These are phyloP conservation scores for Neodiprion virginianus DNA, from an alignment of 1,140 invertebrate species.

Conservation along the genomic window DNA sequence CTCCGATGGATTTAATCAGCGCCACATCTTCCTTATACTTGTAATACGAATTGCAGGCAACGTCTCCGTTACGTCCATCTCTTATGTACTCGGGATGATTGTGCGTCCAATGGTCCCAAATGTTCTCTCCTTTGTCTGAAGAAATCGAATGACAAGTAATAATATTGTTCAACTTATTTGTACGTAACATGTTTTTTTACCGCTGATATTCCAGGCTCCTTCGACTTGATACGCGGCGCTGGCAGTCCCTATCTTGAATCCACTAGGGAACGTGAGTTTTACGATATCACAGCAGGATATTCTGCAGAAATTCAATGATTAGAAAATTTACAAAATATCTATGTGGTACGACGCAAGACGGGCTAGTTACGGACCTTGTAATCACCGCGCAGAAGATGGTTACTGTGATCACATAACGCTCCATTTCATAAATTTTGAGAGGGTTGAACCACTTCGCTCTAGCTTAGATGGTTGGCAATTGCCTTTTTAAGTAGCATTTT, in stretches of 20 bases:
- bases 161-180: constrained; percentile 76
- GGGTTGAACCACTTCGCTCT: too few relatives aligned
- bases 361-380: too few relatives aligned
- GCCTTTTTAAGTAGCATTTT: too few relatives aligned
- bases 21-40: constrained; percentile 65
- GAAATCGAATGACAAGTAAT: constrained; percentile 33
- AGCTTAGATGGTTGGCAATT: too few relatives aligned
- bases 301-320: neutral
- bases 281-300: constrained; percentile 7
- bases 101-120: constrained; percentile 70
- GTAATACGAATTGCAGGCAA: constrained; percentile 68
- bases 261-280: neutral
- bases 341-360: neutral
- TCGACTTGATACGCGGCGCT: constrained; percentile 73
- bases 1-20: constrained; percentile 58
- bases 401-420: too few relatives aligned
- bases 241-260: constrained; percentile 58
- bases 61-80: constrained; percentile 63
- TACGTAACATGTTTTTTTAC: constrained; percentile 63
- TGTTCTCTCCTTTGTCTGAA: constrained; percentile 58
- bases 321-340: neutral
- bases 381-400: too few relatives aligned
- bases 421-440: too few relatives aligned
- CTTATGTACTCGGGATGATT: constrained; percentile 59
- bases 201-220: constrained; percentile 74